phyloP scores from a whole-genome alignment of 1,140 invertebrate genomes.

The Daktulosphaira vitifoliae region DNA sequence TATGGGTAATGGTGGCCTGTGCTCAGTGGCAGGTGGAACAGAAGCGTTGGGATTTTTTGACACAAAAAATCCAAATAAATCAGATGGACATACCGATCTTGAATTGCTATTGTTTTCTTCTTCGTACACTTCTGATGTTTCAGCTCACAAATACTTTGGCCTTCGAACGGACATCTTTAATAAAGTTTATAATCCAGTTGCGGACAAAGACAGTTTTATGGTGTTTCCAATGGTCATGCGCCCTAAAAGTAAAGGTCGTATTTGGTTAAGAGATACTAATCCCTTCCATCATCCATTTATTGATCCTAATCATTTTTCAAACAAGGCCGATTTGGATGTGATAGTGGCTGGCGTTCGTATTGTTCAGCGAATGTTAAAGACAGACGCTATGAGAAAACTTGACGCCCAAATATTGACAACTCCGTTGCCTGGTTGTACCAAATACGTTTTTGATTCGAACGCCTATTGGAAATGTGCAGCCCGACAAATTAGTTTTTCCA shows the following conservation, averaged over 20 bases:
- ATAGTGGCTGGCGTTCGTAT: slow-evolving; percentile 62
- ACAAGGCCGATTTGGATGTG: slow-evolving; percentile 39
- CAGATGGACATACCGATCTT: slow-evolving; percentile 49
- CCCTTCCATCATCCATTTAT: slow-evolving; percentile 59
- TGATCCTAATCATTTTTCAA: slow-evolving; percentile 56
- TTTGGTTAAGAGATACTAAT: slow-evolving; percentile 50
- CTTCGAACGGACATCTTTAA: slow-evolving; percentile 50
- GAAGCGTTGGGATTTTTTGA: slow-evolving; percentile 70
- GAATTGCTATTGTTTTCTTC: slow-evolving; percentile 42
- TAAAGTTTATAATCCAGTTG: slow-evolving; percentile 47
- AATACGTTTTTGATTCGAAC: slow-evolving; percentile 49
- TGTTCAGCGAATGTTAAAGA: slow-evolving; percentile 52
- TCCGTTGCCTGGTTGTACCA: slow-evolving; percentile 44
- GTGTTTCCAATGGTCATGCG: slow-evolving; percentile 46
- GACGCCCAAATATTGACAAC: slow-evolving; percentile 48
- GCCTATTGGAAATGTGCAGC: slow-evolving; percentile 59
- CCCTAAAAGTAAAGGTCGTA: slow-evolving; percentile 48
- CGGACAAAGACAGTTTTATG: slow-evolving; percentile 51
- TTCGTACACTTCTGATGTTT: slow-evolving; percentile 46
- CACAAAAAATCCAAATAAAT: slow-evolving; percentile 53
- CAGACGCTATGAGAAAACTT: slow-evolving; percentile 53
- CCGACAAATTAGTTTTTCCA: slow-evolving; percentile 43
- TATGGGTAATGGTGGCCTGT: slow-evolving; percentile 53
- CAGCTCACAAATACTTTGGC: slow-evolving; percentile 49
- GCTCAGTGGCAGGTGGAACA: slow-evolving; percentile 67